phyloP scores from a whole-genome alignment of 1,140 invertebrate genomes.

The Lepidurus apus region DNA sequence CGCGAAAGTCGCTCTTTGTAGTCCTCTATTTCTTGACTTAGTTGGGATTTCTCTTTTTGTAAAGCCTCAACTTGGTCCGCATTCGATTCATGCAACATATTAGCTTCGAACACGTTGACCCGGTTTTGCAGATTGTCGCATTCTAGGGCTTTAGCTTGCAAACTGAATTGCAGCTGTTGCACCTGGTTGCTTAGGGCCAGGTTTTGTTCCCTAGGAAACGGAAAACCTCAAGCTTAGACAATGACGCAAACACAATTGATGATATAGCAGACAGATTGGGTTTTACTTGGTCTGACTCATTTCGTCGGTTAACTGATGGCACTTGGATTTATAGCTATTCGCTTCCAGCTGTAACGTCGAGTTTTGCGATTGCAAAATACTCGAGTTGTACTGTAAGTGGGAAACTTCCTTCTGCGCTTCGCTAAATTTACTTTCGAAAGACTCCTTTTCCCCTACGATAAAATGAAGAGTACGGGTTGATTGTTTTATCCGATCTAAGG shows the following conservation, averaged over 20 bases:
- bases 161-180: neutral
- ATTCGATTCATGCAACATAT: slow-evolving; percentile 20
- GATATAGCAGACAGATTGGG: too few species aligned
- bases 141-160: neutral
- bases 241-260: neutral
- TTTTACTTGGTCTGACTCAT: neutral
- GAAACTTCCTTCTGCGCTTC: slow-evolving; percentile 5
- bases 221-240: slow-evolving; percentile 16
- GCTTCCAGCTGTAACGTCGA: neutral
- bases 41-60: slow-evolving; percentile 25
- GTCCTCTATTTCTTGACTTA: slow-evolving; percentile 26
- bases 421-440: neutral
- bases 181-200: neutral
- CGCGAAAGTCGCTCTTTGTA: slow-evolving; percentile 26
- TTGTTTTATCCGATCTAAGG: neutral
- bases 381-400: slow-evolving; percentile 25
- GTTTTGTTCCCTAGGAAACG: slow-evolving; percentile 3
- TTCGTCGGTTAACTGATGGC: neutral
- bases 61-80: slow-evolving; percentile 29
- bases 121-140: slow-evolving; percentile 2
- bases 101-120: slow-evolving; percentile 21
- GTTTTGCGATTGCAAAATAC: slow-evolving; percentile 30
- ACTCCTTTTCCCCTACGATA: neutral
- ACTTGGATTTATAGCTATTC: neutral
- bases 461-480: neutral